A percentile compares a stretch with the other conserved stretches of the same genome.
phyloP scores from a whole-genome alignment of 1,140 invertebrate species.

The Philopotamus ludificatus region DNA sequence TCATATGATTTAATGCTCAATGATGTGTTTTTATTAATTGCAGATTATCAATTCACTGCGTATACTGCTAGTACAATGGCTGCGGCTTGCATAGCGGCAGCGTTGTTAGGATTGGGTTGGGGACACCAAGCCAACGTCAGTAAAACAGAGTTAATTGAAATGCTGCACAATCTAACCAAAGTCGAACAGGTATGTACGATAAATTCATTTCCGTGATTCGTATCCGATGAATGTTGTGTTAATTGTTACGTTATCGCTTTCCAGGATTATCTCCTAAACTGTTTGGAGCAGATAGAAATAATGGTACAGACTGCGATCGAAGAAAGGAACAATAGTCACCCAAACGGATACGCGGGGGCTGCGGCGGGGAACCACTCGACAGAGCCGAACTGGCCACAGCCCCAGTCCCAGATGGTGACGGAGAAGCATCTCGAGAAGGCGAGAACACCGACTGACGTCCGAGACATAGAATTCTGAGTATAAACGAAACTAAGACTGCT shows the following conservation, averaged over 20 bases:
- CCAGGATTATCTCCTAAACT: conserved; percentile 72
- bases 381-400: conserved; percentile 64
- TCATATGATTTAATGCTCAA: too few relatives aligned
- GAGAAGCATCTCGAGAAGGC: conserved; percentile 69
- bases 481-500: too few relatives aligned
- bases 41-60: conserved; percentile 86
- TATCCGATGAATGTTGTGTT: too few relatives aligned
- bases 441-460: conserved; percentile 77
- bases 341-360: conserved; percentile 50
- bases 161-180: conserved; percentile 70
- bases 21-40: conserved; percentile 50
- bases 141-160: conserved; percentile 58
- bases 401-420: conserved; percentile 55
- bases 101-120: conserved; percentile 73
- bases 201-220: too few relatives aligned
- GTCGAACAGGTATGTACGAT: conserved; percentile 71
- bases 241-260: conserved; percentile 43
- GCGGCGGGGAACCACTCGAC: conserved; percentile 51
- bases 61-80: conserved; percentile 87
- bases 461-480: conserved; percentile 68
- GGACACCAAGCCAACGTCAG: conserved; percentile 57
- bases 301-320: conserved; percentile 63
- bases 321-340: conserved; percentile 43
- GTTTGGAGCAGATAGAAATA: conserved; percentile 71
- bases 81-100: conserved; percentile 79